A percentile compares a stretch with the other conserved stretches of the same genome.
phyloP scores from a whole-genome alignment of 2,888 invertebrate species.

The Psylliodes chrysocephalus region DNA sequence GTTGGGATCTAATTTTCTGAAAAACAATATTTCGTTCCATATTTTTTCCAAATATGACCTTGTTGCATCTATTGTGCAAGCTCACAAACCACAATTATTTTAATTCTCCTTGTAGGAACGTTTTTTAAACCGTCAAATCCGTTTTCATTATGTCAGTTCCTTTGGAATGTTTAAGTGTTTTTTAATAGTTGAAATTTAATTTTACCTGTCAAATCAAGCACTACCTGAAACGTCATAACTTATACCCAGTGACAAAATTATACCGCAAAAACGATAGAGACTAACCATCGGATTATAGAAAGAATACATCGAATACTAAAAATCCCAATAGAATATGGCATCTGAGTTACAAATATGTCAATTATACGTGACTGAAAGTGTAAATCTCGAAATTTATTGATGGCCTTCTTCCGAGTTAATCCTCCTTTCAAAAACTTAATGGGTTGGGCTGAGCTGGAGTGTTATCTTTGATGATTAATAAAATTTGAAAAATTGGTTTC shows the following conservation, averaged over 20 bases:
- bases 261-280: constrained; percentile 20
- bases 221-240: not conserved
- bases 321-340: constrained; percentile 38
- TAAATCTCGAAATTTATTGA: constrained; percentile 38
- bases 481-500: not conserved
- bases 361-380: constrained; percentile 36
- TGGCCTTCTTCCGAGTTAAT: constrained; percentile 31
- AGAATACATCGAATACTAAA: constrained; percentile 29
- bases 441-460: not conserved
- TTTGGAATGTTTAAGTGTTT: no score
- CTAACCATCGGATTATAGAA: no score
- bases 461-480: not conserved
- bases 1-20: no score
- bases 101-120: no score
- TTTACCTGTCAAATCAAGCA: no score
- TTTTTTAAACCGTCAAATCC: no score
- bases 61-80: no score
- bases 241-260: constrained; percentile 5
- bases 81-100: no score
- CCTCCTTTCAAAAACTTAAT: constrained; percentile 24
- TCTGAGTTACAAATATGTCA: constrained; percentile 39
- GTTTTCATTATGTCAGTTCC: no score
- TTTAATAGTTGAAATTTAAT: no score
- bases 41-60: no score
- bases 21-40: no score